phyloP scores from a whole-genome alignment of 1,140 invertebrate species.

The Drosophila parvula region DNA sequence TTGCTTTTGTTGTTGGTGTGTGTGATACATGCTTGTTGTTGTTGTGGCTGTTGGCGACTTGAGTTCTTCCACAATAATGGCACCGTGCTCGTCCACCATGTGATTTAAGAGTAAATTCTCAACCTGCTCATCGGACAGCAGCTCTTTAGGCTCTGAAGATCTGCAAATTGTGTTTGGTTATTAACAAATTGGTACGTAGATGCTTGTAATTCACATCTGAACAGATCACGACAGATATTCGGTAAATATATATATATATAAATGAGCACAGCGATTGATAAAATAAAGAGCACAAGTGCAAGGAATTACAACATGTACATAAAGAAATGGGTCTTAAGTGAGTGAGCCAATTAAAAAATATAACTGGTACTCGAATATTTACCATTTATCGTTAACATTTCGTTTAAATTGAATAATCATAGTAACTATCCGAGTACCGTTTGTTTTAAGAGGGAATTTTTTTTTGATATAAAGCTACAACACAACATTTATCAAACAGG shows the following conservation, averaged over 20 bases:
- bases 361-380: not conserved
- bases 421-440: not conserved
- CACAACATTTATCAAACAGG: not conserved
- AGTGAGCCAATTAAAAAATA: not conserved
- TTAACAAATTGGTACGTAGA: conserved; percentile 19
- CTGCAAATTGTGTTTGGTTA: conserved; percentile 71
- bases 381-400: not conserved
- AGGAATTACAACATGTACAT: not conserved
- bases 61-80: conserved; percentile 78
- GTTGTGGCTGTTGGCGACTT: conserved; percentile 68
- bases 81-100: conserved; percentile 76
- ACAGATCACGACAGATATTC: conserved; percentile 9
- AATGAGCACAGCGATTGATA: conserved; percentile 4
- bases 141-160: conserved; percentile 81
- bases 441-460: not conserved
- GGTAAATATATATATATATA: not conserved
- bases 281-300: not conserved
- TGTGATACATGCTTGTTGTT: conserved; percentile 58
- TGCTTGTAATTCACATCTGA: not conserved
- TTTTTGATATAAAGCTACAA: not conserved
- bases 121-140: conserved; percentile 83
- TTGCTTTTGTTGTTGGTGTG: conserved; percentile 54
- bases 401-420: not conserved
- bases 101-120: conserved; percentile 83
- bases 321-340: not conserved